Evolutionary conservation across 2,113 vertebrate genomes (phyloP), one percentile per base, ranked within the genome.

Genomic region (Burhinus bistriatus): DNA sequence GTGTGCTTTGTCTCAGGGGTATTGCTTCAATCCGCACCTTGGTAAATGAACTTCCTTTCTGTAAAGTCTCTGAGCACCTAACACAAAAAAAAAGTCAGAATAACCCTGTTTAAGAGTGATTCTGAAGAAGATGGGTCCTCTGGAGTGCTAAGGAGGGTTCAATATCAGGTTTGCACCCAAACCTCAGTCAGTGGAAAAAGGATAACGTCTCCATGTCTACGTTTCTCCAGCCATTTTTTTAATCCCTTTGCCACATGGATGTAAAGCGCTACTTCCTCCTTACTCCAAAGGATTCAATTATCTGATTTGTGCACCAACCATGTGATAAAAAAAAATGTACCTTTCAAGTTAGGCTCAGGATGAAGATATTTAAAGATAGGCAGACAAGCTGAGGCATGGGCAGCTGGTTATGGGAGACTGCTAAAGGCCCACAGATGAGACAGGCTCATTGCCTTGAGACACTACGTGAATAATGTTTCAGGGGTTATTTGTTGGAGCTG

Each of bases 221-320:
- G 5, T 52, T 94, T 94, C 94, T 91, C 64, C 68, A 65, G 78
- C 45, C 7, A 2, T 66, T 89, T 65, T 15, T 66, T 80, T 96
- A 96, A 95, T 90, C 82, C 75, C 66, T 97, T 96, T 96, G 82
- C 93, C 96, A 86, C 95, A 90, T 90, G 95, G 92, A 91, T 45
- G 54, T 93, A 90, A 96, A 96, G 66, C 0, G 0, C 62, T 87
- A 91, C 83, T 79, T 95, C 86, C 89, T 85, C 54, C 61, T 68
- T 40, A 40, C 95, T 90, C 95, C 6, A 2, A 89, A 71, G 84
- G 66, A 77, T 94, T 83, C 71, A 55, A 11, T 95, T 82, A 58
- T 88, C 79, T 88, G 38, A 13, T 73, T 83, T 93, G 84, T 62
- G 82, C 90, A 91, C 84, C 84, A 73, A 19, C 1, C 8, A 34